A percentile compares a stretch with the other conserved stretches of the same genome.
Conservation (phyloP, 2,113 vertebrate genomes). For the Dromaius novaehollandiae region DNA sequence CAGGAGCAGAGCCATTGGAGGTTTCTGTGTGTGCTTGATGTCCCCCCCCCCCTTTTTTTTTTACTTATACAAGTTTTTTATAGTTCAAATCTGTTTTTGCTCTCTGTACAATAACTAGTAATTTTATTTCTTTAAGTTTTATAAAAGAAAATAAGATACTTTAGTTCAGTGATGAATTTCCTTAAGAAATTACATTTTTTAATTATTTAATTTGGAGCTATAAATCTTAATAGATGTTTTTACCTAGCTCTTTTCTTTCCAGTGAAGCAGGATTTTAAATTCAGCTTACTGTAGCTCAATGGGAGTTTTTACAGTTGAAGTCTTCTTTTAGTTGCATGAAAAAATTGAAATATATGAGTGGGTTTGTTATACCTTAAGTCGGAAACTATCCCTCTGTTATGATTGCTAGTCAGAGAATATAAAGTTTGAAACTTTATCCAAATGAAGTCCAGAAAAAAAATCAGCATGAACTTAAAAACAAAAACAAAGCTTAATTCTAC, state of each 20-base stretch:
- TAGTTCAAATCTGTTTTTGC: not conserved
- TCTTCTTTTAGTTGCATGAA: not conserved
- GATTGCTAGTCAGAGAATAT: not conserved
- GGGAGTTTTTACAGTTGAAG: not conserved
- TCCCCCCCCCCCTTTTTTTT: not conserved
- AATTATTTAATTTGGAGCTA: not conserved
- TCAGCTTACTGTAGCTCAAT: not conserved
- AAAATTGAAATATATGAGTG: not conserved
- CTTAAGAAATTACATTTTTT: not conserved
- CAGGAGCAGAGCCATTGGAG: not conserved
- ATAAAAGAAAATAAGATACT: not conserved
- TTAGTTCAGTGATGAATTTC: not conserved
- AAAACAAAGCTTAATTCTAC: not conserved
- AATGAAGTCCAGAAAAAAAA: not conserved
- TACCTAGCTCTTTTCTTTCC: not conserved
- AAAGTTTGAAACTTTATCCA: not conserved
- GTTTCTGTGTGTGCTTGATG: not conserved
- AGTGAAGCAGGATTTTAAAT: not conserved
- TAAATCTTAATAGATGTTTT: not conserved
- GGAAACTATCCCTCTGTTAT: not conserved
- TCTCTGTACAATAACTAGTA: accelerated
- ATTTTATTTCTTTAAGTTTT: not conserved
- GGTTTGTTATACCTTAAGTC: not conserved
- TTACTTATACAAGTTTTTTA: accelerated
- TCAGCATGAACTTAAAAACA: not conserved